A percentile compares a stretch with the other conserved stretches of the same genome.
These are phyloP conservation scores for Simalia tracyae DNA, from an alignment of 2,797 vertebrate genomes.

Conservation along the genomic window DNA sequence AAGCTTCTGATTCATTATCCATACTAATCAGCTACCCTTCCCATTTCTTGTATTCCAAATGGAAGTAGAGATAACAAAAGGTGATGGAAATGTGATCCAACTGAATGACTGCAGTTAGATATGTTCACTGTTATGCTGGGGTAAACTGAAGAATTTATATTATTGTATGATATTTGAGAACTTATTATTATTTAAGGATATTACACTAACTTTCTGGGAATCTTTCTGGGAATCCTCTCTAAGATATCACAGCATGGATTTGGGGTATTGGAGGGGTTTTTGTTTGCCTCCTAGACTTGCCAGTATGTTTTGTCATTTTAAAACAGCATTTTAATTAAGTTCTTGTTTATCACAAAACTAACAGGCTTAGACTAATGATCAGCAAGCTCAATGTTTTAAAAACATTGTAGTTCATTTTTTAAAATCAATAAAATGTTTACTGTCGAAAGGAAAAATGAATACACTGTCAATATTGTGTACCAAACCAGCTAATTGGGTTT, in stretches of 20 bases:
- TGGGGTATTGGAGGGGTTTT: not conserved
- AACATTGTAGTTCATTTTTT: conserved; percentile 7
- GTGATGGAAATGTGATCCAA: conserved; percentile 52
- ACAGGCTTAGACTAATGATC: conserved; percentile 63
- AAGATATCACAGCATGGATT: not conserved
- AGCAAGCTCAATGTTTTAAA: conserved; percentile 3
- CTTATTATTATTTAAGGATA: not conserved
- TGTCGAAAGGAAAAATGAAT: conserved; percentile 40
- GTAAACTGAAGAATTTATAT: conserved; percentile 24
- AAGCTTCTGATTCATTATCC: not conserved
- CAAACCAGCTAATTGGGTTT: conserved; percentile 44
- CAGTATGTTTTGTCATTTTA: conserved; percentile 53
- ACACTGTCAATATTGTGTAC: conserved; percentile 41
- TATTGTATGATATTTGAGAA: not conserved
- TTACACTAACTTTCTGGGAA: conserved; percentile 1
- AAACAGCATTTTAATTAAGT: conserved; percentile 62
- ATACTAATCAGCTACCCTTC: not conserved
- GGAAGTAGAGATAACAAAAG: not conserved
- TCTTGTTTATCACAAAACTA: conserved; percentile 66
- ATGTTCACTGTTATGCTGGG: conserved; percentile 33
- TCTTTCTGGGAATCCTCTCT: conserved; percentile 41
- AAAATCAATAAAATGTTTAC: conserved; percentile 45
- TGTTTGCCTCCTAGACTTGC: conserved; percentile 35
- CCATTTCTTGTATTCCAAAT: conserved; percentile 20
- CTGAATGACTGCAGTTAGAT: conserved; percentile 53